phyloP scores from a whole-genome alignment of 2,797 vertebrate species.

The Typhlichthys eigenmanni region DNA sequence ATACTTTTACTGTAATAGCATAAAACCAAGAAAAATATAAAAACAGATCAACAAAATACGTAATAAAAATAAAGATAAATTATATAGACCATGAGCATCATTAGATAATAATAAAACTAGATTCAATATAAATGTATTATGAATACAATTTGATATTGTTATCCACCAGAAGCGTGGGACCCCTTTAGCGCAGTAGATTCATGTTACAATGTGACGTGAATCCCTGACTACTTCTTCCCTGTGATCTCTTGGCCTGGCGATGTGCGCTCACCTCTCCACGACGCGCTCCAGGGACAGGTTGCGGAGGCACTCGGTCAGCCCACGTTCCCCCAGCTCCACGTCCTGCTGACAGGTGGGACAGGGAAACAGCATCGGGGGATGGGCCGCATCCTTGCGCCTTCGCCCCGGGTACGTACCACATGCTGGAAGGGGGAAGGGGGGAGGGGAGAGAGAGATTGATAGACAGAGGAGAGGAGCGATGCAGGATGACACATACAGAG shows the following conservation, averaged over 20 bases:
- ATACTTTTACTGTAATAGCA: too few species aligned
- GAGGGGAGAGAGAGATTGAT: conserved; percentile 12
- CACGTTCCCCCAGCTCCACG: conserved; percentile 90
- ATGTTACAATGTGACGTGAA: too few species aligned
- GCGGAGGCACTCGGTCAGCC: conserved; percentile 89
- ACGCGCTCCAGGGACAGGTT: conserved; percentile 96
- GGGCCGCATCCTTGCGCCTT: conserved; percentile 80
- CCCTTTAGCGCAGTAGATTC: too few species aligned
- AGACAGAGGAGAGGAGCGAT: neutral
- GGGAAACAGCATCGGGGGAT: conserved; percentile 85
- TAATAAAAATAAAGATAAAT: neutral
- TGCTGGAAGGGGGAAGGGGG: conserved; percentile 68
- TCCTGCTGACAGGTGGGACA: conserved; percentile 90
- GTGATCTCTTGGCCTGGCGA: too few species aligned
- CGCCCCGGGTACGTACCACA: conserved; percentile 93
- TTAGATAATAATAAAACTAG: too few species aligned
- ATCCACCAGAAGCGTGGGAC: too few species aligned
- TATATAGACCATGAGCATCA: too few species aligned
- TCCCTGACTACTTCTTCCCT: too few species aligned
- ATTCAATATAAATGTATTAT: too few species aligned
- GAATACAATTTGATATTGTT: too few species aligned
- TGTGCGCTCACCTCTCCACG: conserved; percentile 83
- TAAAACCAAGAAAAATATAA: too few species aligned
- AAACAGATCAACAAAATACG: neutral
- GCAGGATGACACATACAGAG: too few species aligned